phyloP scores from a whole-genome alignment of 2,888 invertebrate genomes.

The Rosalia funebris region DNA sequence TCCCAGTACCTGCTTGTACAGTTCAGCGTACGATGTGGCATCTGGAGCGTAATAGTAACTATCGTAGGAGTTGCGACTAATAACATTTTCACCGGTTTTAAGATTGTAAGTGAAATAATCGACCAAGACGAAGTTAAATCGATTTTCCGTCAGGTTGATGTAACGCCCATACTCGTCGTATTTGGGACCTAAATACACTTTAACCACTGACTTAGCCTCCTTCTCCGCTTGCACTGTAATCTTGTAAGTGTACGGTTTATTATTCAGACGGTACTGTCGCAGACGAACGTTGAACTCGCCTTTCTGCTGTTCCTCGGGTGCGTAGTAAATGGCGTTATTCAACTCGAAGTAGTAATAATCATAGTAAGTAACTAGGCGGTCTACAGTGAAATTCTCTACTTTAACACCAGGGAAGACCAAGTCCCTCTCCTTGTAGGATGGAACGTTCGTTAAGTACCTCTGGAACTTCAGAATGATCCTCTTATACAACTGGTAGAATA shows the following conservation, averaged over 20 bases:
- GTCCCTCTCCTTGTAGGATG: slow-evolving; percentile 70
- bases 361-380: slow-evolving; percentile 76
- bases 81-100: slow-evolving; percentile 72
- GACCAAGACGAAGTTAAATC: slow-evolving; percentile 71
- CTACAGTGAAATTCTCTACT: slow-evolving; percentile 71
- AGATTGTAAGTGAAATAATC: slow-evolving; percentile 72
- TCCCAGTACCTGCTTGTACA: slow-evolving; percentile 72
- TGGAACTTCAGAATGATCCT: slow-evolving; percentile 70
- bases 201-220: slow-evolving; percentile 69
- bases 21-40: slow-evolving; percentile 70
- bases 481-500: slow-evolving; percentile 75
- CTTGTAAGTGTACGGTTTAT: slow-evolving; percentile 73
- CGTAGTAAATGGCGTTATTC: slow-evolving; percentile 66
- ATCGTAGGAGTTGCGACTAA: slow-evolving; percentile 75
- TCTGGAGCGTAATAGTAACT: slow-evolving; percentile 73
- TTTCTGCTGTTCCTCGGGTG: slow-evolving; percentile 56
- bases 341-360: slow-evolving; percentile 73
- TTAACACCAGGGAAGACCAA: slow-evolving; percentile 71
- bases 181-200: slow-evolving; percentile 77
- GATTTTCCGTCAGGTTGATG: slow-evolving; percentile 67
- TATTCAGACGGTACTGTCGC: slow-evolving; percentile 76
- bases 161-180: slow-evolving; percentile 69
- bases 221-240: slow-evolving; percentile 71
- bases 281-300: slow-evolving; percentile 66
- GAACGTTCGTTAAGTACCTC: slow-evolving; percentile 69